These are phyloP conservation scores for Antrozous pallidus DNA, from an alignment of 2,797 vertebrate species.

Conservation along the genomic window DNA sequence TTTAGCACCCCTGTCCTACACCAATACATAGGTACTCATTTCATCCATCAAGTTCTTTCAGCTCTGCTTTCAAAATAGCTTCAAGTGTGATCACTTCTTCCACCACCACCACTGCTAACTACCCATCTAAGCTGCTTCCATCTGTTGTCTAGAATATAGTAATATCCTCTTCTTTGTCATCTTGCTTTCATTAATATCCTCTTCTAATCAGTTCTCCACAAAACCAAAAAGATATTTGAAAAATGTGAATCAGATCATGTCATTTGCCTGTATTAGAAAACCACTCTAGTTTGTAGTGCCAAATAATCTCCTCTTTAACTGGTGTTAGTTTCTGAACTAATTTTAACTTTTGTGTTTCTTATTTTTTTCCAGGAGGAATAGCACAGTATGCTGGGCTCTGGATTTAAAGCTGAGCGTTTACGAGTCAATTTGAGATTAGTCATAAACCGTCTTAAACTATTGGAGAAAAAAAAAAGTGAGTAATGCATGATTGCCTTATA, in stretches of 20 bases:
- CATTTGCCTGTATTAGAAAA: constrained; percentile 18
- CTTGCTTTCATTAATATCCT: neutral
- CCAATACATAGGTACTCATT: neutral
- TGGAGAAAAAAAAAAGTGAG: constrained; percentile 99
- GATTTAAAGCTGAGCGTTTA: constrained; percentile 95
- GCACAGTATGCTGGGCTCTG: constrained; percentile 90
- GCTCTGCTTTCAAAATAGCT: constrained; percentile 2
- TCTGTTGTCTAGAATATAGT: neutral
- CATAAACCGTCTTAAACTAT: constrained; percentile 96
- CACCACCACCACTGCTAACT: neutral
- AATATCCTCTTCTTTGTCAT: neutral
- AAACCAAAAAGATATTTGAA: neutral
- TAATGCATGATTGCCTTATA: constrained; percentile 37
- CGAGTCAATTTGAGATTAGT: constrained; percentile 96
- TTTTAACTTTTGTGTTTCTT: neutral
- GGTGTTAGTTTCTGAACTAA: neutral
- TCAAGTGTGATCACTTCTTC: neutral
- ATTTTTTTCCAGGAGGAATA: constrained; percentile 59
- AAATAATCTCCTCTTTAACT: neutral
- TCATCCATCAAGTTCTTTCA: constrained; percentile 22
- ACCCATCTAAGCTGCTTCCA: neutral
- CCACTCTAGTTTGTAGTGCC: neutral
- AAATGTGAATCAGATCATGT: constrained; percentile 7
- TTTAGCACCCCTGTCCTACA: neutral
- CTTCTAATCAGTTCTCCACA: neutral